Evolutionary conservation across 2,888 invertebrate species (phyloP).

Genomic region (Rhagophthalmus giganteus): DNA sequence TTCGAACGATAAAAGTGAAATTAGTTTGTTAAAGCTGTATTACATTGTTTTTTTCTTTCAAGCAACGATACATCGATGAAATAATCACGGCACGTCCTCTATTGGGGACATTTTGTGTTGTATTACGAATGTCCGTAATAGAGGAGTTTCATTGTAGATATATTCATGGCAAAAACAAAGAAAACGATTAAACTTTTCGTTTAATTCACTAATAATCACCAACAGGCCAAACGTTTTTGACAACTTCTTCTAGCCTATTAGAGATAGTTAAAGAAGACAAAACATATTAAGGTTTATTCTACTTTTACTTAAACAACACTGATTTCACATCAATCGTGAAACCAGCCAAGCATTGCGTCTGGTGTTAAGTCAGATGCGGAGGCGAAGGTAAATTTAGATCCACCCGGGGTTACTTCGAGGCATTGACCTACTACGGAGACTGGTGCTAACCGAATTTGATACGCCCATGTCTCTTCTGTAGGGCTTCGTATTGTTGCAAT

Average conservation of each 20-base stretch:
- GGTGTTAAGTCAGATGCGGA: conserved; percentile 28
- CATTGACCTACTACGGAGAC: conserved; percentile 28
- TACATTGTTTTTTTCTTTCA: too few relatives aligned
- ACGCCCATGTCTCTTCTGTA: conserved; percentile 8
- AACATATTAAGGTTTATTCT: conserved; percentile 17
- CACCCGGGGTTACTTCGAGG: conserved; percentile 29
- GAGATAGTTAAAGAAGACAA: not conserved
- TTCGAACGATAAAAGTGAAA: too few relatives aligned
- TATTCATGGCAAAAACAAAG: too few relatives aligned
- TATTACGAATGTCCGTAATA: too few relatives aligned
- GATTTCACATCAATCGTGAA: conserved; percentile 28
- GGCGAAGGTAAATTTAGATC: conserved; percentile 32
- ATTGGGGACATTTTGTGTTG: not conserved
- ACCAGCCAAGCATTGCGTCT: conserved; percentile 31
- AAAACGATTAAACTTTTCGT: too few relatives aligned
- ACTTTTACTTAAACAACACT: conserved; percentile 26
- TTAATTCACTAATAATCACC: not conserved
- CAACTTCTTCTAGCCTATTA: not conserved
- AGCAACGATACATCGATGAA: too few relatives aligned
- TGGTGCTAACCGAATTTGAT: conserved; percentile 7
- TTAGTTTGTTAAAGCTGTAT: too few relatives aligned
- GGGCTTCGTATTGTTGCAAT: not conserved
- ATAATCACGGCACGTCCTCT: too few relatives aligned
- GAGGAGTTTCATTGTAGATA: too few relatives aligned
- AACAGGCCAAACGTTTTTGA: not conserved